Evolutionary conservation across 1,140 invertebrate species (phyloP).

Genomic region (Eumeta japonica): DNA sequence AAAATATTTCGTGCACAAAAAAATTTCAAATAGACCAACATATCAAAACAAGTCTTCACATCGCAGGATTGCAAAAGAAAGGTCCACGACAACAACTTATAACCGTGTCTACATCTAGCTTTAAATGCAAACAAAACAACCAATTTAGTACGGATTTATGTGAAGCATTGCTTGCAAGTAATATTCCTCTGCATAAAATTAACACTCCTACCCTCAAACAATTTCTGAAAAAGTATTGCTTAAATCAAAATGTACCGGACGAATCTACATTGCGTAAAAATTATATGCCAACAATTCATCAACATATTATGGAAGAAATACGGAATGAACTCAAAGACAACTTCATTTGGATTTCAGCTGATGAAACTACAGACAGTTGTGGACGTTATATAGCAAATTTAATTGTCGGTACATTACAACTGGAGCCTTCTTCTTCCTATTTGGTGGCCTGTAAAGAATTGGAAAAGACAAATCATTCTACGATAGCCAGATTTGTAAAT

Average conservation of each 20-base stretch:
- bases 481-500: background rate
- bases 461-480: slow-evolving; percentile 1
- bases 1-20: slow-evolving; percentile 1
- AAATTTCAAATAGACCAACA: slow-evolving; percentile 1
- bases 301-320: slow-evolving; percentile 1
- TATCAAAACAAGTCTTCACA: slow-evolving; percentile 1
- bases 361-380: slow-evolving; percentile 1
- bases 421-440: slow-evolving; percentile 1
- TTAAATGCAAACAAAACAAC: background rate
- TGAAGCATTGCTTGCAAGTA: background rate
- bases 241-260: slow-evolving; percentile 1
- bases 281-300: slow-evolving; percentile 1
- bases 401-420: slow-evolving; percentile 1
- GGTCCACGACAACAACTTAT: background rate
- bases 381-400: background rate
- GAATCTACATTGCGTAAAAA: slow-evolving; percentile 1
- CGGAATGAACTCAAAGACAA: background rate
- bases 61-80: slow-evolving; percentile 1
- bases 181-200: slow-evolving; percentile 1
- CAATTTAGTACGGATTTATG: slow-evolving; percentile 1
- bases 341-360: background rate
- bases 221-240: slow-evolving; percentile 1
- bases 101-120: background rate
- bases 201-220: background rate
- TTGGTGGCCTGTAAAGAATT: slow-evolving; percentile 1